Evolutionary conservation across 2,888 invertebrate genomes (phyloP).

Genomic region (Zaprionus bogoriensis): DNA sequence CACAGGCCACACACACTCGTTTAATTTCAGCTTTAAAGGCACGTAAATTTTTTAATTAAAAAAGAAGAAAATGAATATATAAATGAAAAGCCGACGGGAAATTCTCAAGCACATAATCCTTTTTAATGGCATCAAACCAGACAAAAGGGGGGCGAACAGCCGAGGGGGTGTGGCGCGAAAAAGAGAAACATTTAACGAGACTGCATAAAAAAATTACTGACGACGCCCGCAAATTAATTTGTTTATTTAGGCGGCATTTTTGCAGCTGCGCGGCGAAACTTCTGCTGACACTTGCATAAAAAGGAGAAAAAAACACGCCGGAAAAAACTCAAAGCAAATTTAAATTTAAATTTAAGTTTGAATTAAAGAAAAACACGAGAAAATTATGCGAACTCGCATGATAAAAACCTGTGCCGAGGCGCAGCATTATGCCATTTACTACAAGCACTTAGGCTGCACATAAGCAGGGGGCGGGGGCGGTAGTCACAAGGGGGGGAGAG

Average conservation of each 20-base stretch:
- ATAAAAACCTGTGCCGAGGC: slow-evolving; percentile 20
- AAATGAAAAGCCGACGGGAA: slow-evolving; percentile 19
- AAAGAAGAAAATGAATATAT: slow-evolving; percentile 11
- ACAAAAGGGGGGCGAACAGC: not conserved
- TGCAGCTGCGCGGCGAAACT: slow-evolving; percentile 32
- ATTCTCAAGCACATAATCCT: slow-evolving; percentile 64
- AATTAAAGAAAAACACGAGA: slow-evolving; percentile 1
- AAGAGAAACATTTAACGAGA: slow-evolving; percentile 6
- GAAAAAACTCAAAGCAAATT: not conserved
- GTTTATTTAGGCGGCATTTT: slow-evolving; percentile 64
- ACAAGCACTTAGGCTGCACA: slow-evolving; percentile 65
- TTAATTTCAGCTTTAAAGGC: slow-evolving; percentile 47
- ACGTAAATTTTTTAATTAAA: slow-evolving; percentile 66
- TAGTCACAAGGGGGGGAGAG: not conserved
- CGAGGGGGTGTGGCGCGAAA: not conserved
- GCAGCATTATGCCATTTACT: slow-evolving; percentile 60
- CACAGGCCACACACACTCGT: slow-evolving; percentile 14
- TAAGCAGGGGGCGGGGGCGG: slow-evolving; percentile 16
- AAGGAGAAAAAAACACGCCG: slow-evolving; percentile 13
- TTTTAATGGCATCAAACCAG: slow-evolving; percentile 46
- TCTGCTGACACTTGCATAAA: slow-evolving; percentile 49
- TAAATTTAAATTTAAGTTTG: not conserved
- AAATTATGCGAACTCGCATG: not conserved
- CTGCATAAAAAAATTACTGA: slow-evolving; percentile 37
- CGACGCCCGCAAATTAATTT: slow-evolving; percentile 66